Conservation (phyloP, 2,113 vertebrate genomes). For the Tursiops truncatus region DNA sequence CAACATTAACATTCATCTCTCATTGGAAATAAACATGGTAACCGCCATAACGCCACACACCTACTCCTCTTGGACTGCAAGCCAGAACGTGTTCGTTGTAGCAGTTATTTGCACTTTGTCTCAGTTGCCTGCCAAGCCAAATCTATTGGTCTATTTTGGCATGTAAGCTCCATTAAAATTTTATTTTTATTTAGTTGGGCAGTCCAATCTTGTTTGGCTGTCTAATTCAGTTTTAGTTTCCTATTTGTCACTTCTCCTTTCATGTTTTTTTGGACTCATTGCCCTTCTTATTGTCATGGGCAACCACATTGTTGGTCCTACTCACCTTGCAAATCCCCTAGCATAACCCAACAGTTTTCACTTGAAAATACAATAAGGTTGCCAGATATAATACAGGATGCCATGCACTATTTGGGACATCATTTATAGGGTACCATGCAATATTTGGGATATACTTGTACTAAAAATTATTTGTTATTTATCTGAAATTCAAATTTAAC, state of each 20-base stretch:
- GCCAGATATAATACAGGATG: neutral
- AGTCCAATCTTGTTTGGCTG: neutral
- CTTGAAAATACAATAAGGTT: neutral
- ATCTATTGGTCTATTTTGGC: neutral
- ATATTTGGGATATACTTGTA: neutral
- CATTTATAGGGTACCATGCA: neutral
- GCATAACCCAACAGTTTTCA: neutral
- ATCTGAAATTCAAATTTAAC: neutral
- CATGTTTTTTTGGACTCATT: neutral
- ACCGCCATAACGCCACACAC: accelerated
- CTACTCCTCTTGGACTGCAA: neutral
- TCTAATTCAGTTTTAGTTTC: neutral
- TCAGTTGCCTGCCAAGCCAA: neutral
- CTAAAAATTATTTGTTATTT: neutral
- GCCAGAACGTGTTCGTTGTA: neutral
- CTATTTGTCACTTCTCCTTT: neutral
- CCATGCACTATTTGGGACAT: neutral
- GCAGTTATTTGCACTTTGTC: neutral
- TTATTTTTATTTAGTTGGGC: neutral
- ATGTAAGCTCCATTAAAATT: neutral
- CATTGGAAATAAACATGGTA: neutral
- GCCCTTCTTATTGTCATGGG: neutral
- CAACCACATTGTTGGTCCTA: neutral
- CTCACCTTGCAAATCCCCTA: neutral
- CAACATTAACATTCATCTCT: neutral